Percentiles rank a stretch among this genome's conserved stretches.
Evolutionary conservation across 92 coral and sea anemone genomes (phyloP).

Genomic region (Muricea muricata): DNA sequence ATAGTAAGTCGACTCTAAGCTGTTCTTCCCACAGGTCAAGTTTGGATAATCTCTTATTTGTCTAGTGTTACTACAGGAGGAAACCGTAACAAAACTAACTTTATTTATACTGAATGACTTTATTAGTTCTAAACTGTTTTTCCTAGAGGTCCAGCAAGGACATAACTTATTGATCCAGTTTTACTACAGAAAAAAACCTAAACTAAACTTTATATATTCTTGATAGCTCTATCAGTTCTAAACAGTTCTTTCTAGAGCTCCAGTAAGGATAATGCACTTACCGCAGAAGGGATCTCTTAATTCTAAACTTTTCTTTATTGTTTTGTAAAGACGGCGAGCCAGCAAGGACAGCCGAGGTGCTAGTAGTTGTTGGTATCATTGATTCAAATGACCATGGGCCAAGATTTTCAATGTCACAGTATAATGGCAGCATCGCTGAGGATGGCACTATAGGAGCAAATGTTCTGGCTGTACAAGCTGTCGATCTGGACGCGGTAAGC

Average conservation of each 20-base stretch:
- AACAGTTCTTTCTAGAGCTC: background rate
- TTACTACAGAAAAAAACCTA: too few species aligned
- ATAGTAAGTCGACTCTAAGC: constrained; percentile 34
- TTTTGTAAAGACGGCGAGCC: constrained; percentile 32
- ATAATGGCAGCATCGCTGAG: constrained; percentile 58
- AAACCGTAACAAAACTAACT: background rate
- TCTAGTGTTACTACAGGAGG: background rate
- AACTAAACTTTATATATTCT: too few species aligned
- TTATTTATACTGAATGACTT: background rate
- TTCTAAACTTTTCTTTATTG: background rate
- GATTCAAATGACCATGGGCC: constrained; percentile 94
- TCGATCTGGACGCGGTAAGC: constrained; percentile 67
- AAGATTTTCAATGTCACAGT: constrained; percentile 56
- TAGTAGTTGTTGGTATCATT: constrained; percentile 75
- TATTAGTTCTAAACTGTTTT: background rate
- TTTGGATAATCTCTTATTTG: background rate
- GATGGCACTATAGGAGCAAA: constrained; percentile 57
- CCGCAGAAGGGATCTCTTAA: too few species aligned
- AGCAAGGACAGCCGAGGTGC: constrained; percentile 59
- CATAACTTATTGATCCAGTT: background rate
- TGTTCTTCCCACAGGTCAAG: background rate
- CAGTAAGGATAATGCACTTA: too few species aligned
- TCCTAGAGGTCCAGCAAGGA: background rate
- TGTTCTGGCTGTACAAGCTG: constrained; percentile 61
- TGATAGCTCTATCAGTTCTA: background rate